Base-by-base conservation (phyloP, 2,797 vertebrate species). In the Rhinatrema bivittatum region DNA sequence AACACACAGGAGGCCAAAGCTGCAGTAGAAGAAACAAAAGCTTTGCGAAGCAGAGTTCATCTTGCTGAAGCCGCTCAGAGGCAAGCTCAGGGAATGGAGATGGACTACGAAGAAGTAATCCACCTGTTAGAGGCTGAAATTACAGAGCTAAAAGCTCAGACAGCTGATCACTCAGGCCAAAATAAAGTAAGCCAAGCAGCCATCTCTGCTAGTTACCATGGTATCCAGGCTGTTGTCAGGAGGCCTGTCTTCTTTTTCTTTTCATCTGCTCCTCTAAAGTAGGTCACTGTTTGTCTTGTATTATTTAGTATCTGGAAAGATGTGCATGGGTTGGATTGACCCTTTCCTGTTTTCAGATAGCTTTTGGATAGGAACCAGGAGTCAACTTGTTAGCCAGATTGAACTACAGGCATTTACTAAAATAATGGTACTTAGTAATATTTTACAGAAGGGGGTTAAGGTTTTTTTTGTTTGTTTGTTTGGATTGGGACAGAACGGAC, bases 21-120 rank as follows among this genome's bases (percentile, higher is more conserved):
- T 3, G 81, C 84, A 0, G 68, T 74, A 2, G 93, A 95, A 53
- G 91, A 96, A 74, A 71, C 78, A 0, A 76, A 79, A 39, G 74
- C 81, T 5, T 68, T 97, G 30, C 56, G 87, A 32, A 80, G 78
- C 3, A 79, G 85, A 32, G 69, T 94, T 32, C 90, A 95, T 51
- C 76, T 87, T 14, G 91, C 91, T 0, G 91, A 96, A 57, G 88
- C 79, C 1, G 93, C 88, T 0, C 90, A 95, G 49, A 86, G 75
- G 22, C 91, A 97, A 72, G 85, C 90, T 0, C 60, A 64, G 1
- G 88, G 89, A 0, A 91, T 98, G 89, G 93, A 98, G 72, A 84
- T 86, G 87, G 94, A 98, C 86, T 97, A 95, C 0, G 93, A 97
- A 49, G 93, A 97, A 68, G 90, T 96, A 32, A 88, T 98, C 72